Percentiles rank a stretch among this genome's conserved stretches.
phyloP scores from a whole-genome alignment of 2,797 vertebrate genomes.

The Takifugu ocellatus region DNA sequence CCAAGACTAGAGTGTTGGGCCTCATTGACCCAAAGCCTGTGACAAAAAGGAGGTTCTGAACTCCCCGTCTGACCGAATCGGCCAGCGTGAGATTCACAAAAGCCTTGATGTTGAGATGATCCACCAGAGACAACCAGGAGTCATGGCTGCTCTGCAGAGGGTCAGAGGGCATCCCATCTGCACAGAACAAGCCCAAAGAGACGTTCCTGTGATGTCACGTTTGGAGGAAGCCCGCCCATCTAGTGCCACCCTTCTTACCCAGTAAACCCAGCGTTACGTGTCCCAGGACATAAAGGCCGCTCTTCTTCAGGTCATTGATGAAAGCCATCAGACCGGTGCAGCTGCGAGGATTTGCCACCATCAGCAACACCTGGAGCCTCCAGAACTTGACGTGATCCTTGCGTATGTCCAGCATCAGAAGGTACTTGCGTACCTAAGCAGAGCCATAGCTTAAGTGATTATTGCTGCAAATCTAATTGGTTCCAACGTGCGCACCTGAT shows the following conservation, averaged over 20 bases:
- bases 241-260: conserved; percentile 54
- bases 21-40: conserved; percentile 87
- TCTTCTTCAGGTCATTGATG: conserved; percentile 81
- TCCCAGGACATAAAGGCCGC: conserved; percentile 78
- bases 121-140: conserved; percentile 85
- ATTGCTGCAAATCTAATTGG: not conserved
- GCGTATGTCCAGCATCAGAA: conserved; percentile 76
- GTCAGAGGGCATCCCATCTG: conserved; percentile 80
- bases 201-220: not conserved
- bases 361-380: conserved; percentile 79
- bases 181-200: not conserved
- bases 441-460: too few relatives aligned
- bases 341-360: conserved; percentile 75
- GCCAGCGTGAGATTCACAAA: conserved; percentile 87
- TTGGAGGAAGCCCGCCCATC: not conserved
- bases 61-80: conserved; percentile 76
- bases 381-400: conserved; percentile 84
- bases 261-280: conserved; percentile 77
- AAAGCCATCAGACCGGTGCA: conserved; percentile 72
- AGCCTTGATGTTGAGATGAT: conserved; percentile 86
- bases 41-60: conserved; percentile 87
- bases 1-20: conserved; percentile 86
- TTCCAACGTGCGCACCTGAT: conserved; percentile 68
- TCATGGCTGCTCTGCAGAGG: conserved; percentile 80
- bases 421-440: conserved; percentile 76